A percentile compares a stretch with the other conserved stretches of the same genome.
These are phyloP conservation scores for Heliconius aoede DNA, from an alignment of 2,888 invertebrate species.

Conservation along the genomic window DNA sequence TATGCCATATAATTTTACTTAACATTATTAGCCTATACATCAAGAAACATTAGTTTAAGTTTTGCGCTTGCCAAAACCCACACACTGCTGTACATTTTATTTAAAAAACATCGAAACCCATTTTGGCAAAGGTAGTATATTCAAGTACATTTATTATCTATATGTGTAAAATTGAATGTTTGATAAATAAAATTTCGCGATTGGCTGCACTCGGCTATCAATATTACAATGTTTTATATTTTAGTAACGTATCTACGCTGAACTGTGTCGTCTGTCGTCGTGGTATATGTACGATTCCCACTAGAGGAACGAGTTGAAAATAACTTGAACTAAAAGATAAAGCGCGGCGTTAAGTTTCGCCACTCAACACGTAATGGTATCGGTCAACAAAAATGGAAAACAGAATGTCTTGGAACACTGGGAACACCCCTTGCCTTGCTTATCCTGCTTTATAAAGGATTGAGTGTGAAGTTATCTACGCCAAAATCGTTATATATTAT, in stretches of 20 bases:
- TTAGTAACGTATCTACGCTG: too few species aligned
- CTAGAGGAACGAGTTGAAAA: neutral
- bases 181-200: neutral
- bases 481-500: neutral
- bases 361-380: neutral
- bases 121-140: neutral
- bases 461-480: neutral
- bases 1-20: neutral
- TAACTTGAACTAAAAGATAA: too few species aligned
- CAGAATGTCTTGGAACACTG: neutral
- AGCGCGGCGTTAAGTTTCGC: neutral
- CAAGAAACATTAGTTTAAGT: slow-evolving; percentile 10
- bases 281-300: neutral
- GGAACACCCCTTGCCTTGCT: neutral
- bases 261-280: neutral
- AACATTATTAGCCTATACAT: slow-evolving; percentile 18
- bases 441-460: neutral
- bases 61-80: slow-evolving; percentile 23
- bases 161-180: too few species aligned
- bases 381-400: neutral
- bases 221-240: neutral
- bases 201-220: neutral
- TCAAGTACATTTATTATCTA: neutral
- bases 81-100: slow-evolving; percentile 19
- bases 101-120: neutral